phyloP scores from a whole-genome alignment of 2,113 vertebrate species.

The Andinoacara biseriatus region DNA sequence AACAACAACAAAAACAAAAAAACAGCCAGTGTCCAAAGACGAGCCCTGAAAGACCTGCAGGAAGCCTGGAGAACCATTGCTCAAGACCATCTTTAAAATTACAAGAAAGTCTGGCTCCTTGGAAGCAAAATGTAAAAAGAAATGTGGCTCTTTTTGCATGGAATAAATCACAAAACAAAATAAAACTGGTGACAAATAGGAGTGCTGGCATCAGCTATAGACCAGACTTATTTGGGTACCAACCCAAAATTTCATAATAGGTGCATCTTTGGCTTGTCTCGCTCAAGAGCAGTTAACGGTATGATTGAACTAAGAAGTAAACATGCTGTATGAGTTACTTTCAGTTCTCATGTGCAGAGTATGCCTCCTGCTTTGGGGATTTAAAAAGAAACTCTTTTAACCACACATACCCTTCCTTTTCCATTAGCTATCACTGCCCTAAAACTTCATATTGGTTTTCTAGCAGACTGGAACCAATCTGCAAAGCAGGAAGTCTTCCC shows the following conservation, averaged over 20 bases:
- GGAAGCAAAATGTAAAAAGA: no score
- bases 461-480: constrained; percentile 70
- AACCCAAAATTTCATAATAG: neutral
- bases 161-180: neutral
- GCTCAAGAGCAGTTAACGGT: constrained; percentile 6
- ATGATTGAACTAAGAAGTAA: neutral
- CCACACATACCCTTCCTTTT: constrained; percentile 39
- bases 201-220: neutral
- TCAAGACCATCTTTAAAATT: no score
- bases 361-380: constrained; percentile 40
- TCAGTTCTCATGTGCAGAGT: constrained; percentile 11
- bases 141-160: neutral
- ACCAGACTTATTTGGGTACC: neutral
- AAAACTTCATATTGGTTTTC: constrained; percentile 66
- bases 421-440: constrained; percentile 43
- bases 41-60: neutral
- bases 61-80: neutral
- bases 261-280: neutral
- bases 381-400: constrained; percentile 52
- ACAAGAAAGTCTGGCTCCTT: no score
- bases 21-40: neutral
- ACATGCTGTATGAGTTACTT: constrained; percentile 13
- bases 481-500: constrained; percentile 44
- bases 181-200: neutral
- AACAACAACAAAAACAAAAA: neutral